Percentiles rank a stretch among this genome's conserved stretches.
Conservation (phyloP, 2,797 vertebrate genomes). For the Chaetophractus vellerosus region DNA sequence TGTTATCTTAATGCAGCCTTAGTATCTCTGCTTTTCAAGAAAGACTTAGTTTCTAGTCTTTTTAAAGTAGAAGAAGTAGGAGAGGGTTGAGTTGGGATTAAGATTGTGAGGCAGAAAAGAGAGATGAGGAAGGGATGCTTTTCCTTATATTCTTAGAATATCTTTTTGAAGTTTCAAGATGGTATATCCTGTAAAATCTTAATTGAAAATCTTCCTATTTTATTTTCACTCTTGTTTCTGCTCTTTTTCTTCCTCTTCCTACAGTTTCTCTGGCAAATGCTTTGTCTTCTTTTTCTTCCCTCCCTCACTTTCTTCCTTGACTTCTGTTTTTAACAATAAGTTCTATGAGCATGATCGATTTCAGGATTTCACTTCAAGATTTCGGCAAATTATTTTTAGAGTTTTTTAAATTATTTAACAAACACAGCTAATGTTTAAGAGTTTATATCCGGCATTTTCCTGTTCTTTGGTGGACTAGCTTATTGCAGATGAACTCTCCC, state of each 20-base stretch:
- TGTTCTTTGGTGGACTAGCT: not conserved
- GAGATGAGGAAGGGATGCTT: not conserved
- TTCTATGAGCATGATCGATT: constrained; percentile 13
- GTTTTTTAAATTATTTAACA: not conserved
- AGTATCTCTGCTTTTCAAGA: not conserved
- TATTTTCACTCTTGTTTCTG: not conserved
- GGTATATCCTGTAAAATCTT: not conserved
- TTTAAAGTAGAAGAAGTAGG: not conserved
- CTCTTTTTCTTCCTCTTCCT: not conserved
- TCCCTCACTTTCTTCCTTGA: not conserved
- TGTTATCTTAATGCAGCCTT: not conserved
- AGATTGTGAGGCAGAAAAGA: not conserved
- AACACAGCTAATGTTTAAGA: not conserved
- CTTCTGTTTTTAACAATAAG: constrained; percentile 29
- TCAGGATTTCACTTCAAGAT: not conserved
- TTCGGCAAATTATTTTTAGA: not conserved
- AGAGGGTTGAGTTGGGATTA: not conserved
- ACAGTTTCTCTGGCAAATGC: not conserved
- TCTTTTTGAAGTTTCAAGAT: not conserved
- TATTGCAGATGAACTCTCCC: not conserved
- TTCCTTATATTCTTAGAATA: not conserved
- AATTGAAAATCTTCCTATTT: not conserved
- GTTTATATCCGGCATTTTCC: not conserved
- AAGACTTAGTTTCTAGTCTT: not conserved
- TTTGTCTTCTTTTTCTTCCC: not conserved